phyloP scores from a whole-genome alignment of 2,888 invertebrate species.

The Notodonta ziczac region DNA sequence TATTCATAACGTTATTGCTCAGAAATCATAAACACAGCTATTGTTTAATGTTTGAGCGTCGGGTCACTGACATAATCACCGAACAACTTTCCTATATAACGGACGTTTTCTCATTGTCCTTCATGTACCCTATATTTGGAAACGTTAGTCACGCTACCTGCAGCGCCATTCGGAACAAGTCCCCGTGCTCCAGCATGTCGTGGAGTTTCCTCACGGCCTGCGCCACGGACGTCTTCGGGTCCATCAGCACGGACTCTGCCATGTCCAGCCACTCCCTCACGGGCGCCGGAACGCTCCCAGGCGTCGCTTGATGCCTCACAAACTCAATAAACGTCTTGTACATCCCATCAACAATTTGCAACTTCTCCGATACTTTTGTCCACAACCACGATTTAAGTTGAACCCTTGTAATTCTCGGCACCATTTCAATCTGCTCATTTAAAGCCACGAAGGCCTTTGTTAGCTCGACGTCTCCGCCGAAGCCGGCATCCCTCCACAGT shows the following conservation, averaged over 20 bases:
- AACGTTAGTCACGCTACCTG: conserved; percentile 81
- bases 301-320: conserved; percentile 71
- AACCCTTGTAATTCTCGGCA: conserved; percentile 57
- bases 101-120: conserved; percentile 30
- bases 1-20: conserved; percentile 19
- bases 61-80: conserved; percentile 41
- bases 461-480: conserved; percentile 82
- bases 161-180: conserved; percentile 84
- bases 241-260: conserved; percentile 86
- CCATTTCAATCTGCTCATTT: conserved; percentile 76
- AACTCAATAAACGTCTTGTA: conserved; percentile 88
- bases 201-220: conserved; percentile 85
- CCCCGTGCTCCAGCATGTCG: conserved; percentile 85
- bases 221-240: conserved; percentile 84
- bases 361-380: conserved; percentile 85
- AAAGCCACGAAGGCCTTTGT: conserved; percentile 84
- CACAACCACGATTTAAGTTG: conserved; percentile 85
- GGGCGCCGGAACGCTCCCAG: conserved; percentile 69
- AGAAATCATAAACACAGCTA: conserved; percentile 26
- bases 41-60: conserved; percentile 28
- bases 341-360: conserved; percentile 86
- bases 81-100: conserved; percentile 27
- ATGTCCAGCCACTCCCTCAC: conserved; percentile 84
- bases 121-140: conserved; percentile 18
- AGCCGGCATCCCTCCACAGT: conserved; percentile 60